Percentiles rank a stretch among this genome's conserved stretches.
Conservation (phyloP, 2,888 invertebrate genomes). For the Linnaemya vulpina region DNA sequence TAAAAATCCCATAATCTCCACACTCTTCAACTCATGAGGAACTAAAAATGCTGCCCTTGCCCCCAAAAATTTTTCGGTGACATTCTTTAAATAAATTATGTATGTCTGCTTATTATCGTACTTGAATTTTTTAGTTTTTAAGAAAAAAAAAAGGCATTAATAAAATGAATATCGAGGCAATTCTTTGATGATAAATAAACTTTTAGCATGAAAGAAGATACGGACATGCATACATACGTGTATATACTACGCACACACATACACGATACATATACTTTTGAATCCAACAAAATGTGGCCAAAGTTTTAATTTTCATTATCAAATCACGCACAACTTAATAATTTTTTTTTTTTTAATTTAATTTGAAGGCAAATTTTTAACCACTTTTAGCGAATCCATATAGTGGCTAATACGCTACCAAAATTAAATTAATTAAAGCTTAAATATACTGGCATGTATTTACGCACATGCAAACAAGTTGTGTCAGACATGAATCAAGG, state of each 20-base stretch:
- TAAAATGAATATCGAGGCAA: background rate
- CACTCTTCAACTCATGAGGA: too few relatives aligned
- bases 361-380: background rate
- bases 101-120: background rate
- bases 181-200: background rate
- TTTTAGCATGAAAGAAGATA: constrained; percentile 19
- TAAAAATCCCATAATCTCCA: too few relatives aligned
- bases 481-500: background rate
- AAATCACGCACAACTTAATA: background rate
- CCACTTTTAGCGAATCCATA: constrained; percentile 4
- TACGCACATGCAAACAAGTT: background rate
- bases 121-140: constrained; percentile 3
- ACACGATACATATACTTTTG: background rate
- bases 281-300: background rate
- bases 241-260: background rate
- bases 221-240: background rate
- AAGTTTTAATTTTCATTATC: background rate
- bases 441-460: background rate
- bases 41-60: too few relatives aligned
- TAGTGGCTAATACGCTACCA: background rate
- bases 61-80: background rate
- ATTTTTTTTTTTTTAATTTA: background rate
- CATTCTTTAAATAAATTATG: constrained; percentile 3
- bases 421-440: background rate
- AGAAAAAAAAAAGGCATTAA: constrained; percentile 14